These are phyloP conservation scores for Apodemia hepburni DNA, from an alignment of 2,888 invertebrate species.

Conservation along the genomic window DNA sequence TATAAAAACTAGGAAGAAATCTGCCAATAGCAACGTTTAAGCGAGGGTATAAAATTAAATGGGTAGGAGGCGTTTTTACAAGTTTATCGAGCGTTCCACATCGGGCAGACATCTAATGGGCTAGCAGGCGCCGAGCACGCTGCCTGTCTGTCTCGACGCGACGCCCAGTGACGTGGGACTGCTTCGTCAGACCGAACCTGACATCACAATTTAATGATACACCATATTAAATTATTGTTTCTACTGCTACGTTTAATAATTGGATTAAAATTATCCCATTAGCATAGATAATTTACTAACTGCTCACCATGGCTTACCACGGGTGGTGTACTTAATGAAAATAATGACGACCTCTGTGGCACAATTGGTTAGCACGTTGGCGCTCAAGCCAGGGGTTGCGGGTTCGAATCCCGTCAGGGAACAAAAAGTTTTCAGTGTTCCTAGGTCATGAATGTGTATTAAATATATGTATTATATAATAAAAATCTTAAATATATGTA, in stretches of 20 bases:
- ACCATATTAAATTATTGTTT: conserved; percentile 40
- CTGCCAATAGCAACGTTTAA: conserved; percentile 76
- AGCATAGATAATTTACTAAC: no score
- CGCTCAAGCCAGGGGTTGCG: no score
- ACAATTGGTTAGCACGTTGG: no score
- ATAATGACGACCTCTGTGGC: no score
- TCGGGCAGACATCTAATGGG: conserved; percentile 74
- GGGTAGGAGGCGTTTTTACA: conserved; percentile 77
- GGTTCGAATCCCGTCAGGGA: no score
- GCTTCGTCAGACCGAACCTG: conserved; percentile 39
- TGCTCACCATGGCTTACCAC: no score
- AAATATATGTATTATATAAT: no score
- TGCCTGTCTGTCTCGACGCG: conserved; percentile 68
- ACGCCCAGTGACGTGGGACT: conserved; percentile 45
- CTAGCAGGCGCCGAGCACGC: conserved; percentile 71
- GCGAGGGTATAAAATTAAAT: conserved; percentile 77
- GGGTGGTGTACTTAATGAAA: no score
- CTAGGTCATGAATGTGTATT: no score
- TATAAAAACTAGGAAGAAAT: conserved; percentile 68
- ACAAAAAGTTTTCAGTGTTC: no score
- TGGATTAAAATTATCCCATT: conserved; percentile 35
- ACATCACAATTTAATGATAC: conserved; percentile 41
- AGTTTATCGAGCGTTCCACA: conserved; percentile 79
- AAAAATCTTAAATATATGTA: no score
- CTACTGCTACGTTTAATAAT: conserved; percentile 35